Base-by-base conservation (phyloP, 2,888 invertebrate genomes). In the Melinopterus prodromus region DNA sequence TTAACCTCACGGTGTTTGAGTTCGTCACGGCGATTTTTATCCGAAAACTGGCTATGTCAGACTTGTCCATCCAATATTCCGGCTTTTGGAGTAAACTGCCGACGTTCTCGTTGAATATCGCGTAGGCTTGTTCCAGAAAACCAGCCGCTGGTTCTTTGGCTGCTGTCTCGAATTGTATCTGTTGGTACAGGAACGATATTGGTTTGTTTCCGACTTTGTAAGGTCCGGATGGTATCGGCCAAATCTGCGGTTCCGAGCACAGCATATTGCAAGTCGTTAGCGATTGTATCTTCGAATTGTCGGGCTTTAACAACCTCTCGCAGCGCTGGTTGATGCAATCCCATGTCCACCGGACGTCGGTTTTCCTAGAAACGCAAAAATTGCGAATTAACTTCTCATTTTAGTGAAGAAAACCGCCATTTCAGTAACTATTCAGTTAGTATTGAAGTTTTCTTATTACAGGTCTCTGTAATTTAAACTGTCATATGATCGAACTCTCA, bases 181-280 rank as follows among this genome's bases (percentile, higher is more conserved):
- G 90, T 80, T 91, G 89, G 15, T 92, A 89, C 78, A 90, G 89
- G 83, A 94, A 93, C 36, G 92, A 91, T 16, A 93, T 90, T 35
- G 93, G 93, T 78, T 92, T 92, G 16, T 92, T 92, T 82, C 94
- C 94, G 35, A 96, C 91, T 82, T 92, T 91, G 38, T 94, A 92
- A 80, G 92, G 92, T 0, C 94, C 94, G 2, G 95, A 95, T 77
- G 96, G 96, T 88, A 93, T 93, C 37, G 96, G 96, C 96, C 96
- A 96, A 36, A 96, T 91, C 84, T 95, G 93, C 37, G 92, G 91
- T 79, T 92, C 91, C 36, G 95, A 95, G 88, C 96, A 96, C 15
- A 94, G 91, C 92, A 96, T 95, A 85, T 94, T 93, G 89, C 96
- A 96, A 6, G 95, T 95, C 70, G 92, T 91, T 84, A 95, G 90